Base-by-base conservation (phyloP, 2,113 vertebrate species). In the Alethe castanea region DNA sequence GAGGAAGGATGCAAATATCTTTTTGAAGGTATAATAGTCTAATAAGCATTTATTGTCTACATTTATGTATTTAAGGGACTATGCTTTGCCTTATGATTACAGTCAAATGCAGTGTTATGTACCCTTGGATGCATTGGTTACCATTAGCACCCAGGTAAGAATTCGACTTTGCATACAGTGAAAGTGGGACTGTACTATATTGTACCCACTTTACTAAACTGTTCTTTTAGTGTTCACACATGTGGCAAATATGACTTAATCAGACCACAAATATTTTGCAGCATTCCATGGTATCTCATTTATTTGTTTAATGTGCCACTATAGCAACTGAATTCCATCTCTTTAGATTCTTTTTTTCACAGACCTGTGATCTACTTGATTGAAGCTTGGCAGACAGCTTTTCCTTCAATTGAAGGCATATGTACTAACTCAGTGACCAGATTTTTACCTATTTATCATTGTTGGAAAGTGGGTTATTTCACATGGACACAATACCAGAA, bases 221-320 rank as follows among this genome's bases (percentile, higher is more conserved):
- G 91, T 85, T 80, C 94, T 95, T 80, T 97, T 97, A 96, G 92
- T 97, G 95, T 97, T 97, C 97, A 98, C 94, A 97, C 97, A 97
- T 96, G 88, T 96, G 98, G 97, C 97, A 97, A 98, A 97, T 97
- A 97, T 96, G 98, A 97, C 97, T 98, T 98, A 98, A 98, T 98
- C 98, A 97, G 95, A 97, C 97, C 97, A 96, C 98, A 98, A 98
- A 98, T 98, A 98, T 98, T 98, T 98, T 98, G 97, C 95, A 96
- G 96, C 98, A 98, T 98, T 98, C 98, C 98, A 97, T 91, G 94
- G 97, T 97, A 98, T 98, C 98, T 98, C 98, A 85, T 98, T 96
- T 99, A 98, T 99, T 99, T 99, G 98, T 98, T 98, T 98, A 97
- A 97, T 97, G 95, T 96, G 98, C 97, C 94, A 44, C 98, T 98